Base-by-base conservation (phyloP, 2,797 vertebrate genomes). In the Propithecus deckenii region DNA sequence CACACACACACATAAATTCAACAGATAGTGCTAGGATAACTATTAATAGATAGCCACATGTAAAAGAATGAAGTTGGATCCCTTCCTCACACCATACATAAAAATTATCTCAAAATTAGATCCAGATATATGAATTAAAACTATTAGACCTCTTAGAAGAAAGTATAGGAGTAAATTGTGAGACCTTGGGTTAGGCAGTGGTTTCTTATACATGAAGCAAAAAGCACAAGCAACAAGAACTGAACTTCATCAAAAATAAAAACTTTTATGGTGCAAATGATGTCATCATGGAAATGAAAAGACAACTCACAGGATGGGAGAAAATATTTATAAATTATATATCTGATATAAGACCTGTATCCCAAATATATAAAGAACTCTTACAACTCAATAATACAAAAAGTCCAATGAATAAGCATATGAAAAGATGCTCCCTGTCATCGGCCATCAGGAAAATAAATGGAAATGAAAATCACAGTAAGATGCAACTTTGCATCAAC, bases 81-180 rank as follows among this genome's bases (percentile, higher is more conserved):
- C 74, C 46, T 72, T 91, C 18, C 32, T 95, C 18, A 71, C 1
- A 57, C 38, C 57, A 12, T 20, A 87, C 30, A 72, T 1, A 48
- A 80, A 95, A 86, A 52, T 30, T 48, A 79, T 79, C 38, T 89
- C 63, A 89, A 72, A 95, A 89, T 79, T 86, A 65, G n/a, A 59
- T 35, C 90, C 30, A 75, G 46, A 43, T 52, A 75, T 61, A 35
- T 75, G 57, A 78, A 14, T 13, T 61, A 63, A 71, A 88, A 78
- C 46, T 81, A 63, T 76, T 65, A 79, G 50, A 86, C 57, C 22
- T 71, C 52, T 61, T 48, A 71, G 38, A 83, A 88, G 50, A 88
- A 87, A 95, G 55, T 3, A 30, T 30, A 71, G 11, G 61, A 67
- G 69, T 78, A 78, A 50, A 78, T 76, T 63, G 55, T 72, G 12